Base-by-base conservation (phyloP, 1,140 invertebrate species). In the Brachionus rotundiformis region DNA sequence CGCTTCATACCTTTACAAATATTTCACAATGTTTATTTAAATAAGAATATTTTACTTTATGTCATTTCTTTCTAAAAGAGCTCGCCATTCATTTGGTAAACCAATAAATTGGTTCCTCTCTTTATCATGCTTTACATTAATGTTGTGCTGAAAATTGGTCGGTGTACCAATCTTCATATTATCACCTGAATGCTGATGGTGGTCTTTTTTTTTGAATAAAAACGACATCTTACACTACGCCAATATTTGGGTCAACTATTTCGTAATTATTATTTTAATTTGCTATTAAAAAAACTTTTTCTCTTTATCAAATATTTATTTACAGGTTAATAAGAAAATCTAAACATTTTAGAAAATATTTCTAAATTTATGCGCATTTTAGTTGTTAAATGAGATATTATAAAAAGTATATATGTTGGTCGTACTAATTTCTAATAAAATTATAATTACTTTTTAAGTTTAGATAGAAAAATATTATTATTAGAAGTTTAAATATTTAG, bases 131-230 rank as follows among this genome's bases (percentile, higher is more conserved):
- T 79, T 79, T 10, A 79, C 76, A 39, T 79, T 36, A 23, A 79
- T 79, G 16, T 79, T 79, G 36, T 79, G 76, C 29, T 79, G 44
- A 79, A 79, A 79, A 79, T 79, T 79, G 8, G 76, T 79, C 16
- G 76, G 76, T 13, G 47, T 79, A 11, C 76, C 59, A 25, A 79
- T 79, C 25, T 79, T 79, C 47, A 79, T 33, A 23, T 59, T 49
- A 61, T 73, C 39, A 16, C 65, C 31, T 13, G 65, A 71, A n/a
- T n/a, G n/a, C 2, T 71, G 65, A 47, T 73, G 39, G 19, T 73
- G 19, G n/a, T 73, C 41, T 29, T 41, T 73, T 73, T 44, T 44
- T 41, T 73, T 73, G 25, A 73, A 73, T 23, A 41, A 73, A 73
- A 44, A 73, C 16, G 68, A 29, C 63, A 68, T 68, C 36, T 33